phyloP scores from a whole-genome alignment of 2,888 invertebrate species.

The Crematogaster levior region DNA sequence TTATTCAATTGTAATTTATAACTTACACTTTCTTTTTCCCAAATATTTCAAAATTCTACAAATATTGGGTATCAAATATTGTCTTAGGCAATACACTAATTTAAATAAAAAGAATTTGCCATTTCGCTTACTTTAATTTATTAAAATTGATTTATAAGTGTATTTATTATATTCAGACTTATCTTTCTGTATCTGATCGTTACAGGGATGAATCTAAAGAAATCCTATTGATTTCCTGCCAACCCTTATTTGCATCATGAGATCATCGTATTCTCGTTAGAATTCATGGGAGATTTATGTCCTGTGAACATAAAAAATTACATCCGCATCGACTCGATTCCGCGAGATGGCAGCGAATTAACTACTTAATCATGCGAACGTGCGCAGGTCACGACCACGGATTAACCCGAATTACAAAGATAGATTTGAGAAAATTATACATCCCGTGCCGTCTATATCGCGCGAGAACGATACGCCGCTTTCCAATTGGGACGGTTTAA shows the following conservation, averaged over 20 bases:
- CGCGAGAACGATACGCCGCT: slow-evolving; percentile 41
- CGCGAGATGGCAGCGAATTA: slow-evolving; percentile 44
- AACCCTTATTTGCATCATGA: slow-evolving; percentile 17
- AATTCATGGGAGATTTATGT: slow-evolving; percentile 10
- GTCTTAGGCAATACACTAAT: neutral
- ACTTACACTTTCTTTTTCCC: neutral
- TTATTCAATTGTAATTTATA: neutral
- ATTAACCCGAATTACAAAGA: slow-evolving; percentile 54
- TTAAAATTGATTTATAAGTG: neutral
- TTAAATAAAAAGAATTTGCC: neutral
- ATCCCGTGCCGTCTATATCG: neutral
- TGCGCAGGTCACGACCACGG: slow-evolving; percentile 34
- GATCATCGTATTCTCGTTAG: neutral
- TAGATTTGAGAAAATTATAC: slow-evolving; percentile 50
- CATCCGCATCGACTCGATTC: slow-evolving; percentile 33
- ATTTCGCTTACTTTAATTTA: neutral
- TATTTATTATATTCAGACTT: neutral
- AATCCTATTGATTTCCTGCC: neutral
- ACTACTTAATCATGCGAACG: slow-evolving; percentile 46
- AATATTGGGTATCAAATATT: neutral
- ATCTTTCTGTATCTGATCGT: neutral
- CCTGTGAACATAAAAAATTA: neutral
- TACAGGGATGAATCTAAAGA: neutral
- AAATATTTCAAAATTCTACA: neutral
- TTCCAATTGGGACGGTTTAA: slow-evolving; percentile 51